phyloP scores from a whole-genome alignment of 2,797 vertebrate species.

The Harpagifer antarcticus region DNA sequence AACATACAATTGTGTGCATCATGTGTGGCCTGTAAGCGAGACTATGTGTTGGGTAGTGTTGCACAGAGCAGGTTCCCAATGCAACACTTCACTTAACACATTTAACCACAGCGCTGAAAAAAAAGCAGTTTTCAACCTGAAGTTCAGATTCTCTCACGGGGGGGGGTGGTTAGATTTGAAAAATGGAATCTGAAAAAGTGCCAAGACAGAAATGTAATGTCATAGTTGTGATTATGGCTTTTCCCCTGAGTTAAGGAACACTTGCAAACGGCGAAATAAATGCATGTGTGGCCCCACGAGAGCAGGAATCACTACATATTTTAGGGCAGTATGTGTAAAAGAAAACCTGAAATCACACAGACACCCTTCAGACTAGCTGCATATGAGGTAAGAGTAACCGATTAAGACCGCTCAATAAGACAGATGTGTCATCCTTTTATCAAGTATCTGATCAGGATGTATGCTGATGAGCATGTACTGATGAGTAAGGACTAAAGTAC shows the following conservation, averaged over 20 bases:
- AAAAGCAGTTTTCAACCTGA: background rate
- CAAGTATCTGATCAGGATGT: background rate
- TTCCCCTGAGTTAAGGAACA: background rate
- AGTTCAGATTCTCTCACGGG: background rate
- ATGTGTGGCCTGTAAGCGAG: background rate
- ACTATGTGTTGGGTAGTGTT: background rate
- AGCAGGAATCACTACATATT: background rate
- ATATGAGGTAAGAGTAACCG: too few species aligned
- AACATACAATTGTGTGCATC: too few species aligned
- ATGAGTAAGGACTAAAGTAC: background rate
- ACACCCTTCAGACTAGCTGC: background rate
- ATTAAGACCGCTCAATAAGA: too few species aligned
- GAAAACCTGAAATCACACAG: constrained; percentile 1
- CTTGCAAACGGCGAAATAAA: background rate
- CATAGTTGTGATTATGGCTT: background rate
- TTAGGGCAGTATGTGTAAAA: background rate
- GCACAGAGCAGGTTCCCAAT: constrained; percentile 22
- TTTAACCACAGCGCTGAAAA: constrained; percentile 27
- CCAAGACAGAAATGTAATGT: background rate
- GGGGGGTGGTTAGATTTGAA: background rate
- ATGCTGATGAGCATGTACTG: background rate
- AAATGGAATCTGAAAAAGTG: constrained; percentile 1
- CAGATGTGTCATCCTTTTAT: too few species aligned
- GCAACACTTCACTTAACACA: constrained; percentile 11
- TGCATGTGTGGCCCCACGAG: background rate